phyloP scores from a whole-genome alignment of 2,888 invertebrate species.

The Cylloceria caligata region DNA sequence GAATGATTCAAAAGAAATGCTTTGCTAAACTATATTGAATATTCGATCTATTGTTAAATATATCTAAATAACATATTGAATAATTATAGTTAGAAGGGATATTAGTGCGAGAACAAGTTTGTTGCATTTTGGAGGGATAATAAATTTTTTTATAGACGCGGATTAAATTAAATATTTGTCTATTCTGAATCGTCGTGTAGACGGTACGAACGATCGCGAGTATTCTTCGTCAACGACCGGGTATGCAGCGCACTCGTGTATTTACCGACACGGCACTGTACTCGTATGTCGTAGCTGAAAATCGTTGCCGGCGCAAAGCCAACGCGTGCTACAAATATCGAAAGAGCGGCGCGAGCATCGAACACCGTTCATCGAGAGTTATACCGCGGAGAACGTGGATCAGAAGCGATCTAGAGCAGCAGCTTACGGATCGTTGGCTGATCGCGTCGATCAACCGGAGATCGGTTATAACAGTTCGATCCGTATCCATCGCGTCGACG shows the following conservation, averaged over 20 bases:
- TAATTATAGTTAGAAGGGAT: background rate
- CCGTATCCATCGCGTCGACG: constrained; percentile 13
- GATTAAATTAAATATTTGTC: background rate
- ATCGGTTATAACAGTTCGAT: constrained; percentile 16
- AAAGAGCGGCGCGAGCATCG: background rate
- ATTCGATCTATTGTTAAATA: background rate
- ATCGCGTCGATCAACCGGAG: constrained; percentile 14
- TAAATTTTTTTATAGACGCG: too few species aligned
- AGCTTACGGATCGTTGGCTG: constrained; percentile 21
- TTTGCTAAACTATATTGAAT: background rate
- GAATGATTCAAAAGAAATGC: background rate
- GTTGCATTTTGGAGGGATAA: too few species aligned
- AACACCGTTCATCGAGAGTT: constrained; percentile 36
- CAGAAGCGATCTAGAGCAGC: constrained; percentile 21
- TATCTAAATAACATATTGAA: background rate
- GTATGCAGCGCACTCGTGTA: constrained; percentile 6
- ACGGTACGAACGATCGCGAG: constrained; percentile 7
- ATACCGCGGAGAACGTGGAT: background rate
- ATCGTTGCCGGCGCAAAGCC: background rate
- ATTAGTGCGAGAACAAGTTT: too few species aligned
- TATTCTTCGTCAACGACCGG: constrained; percentile 13
- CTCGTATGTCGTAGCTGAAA: constrained; percentile 1
- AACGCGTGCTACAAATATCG: background rate
- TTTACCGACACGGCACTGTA: constrained; percentile 17
- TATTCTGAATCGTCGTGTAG: constrained; percentile 5